These are phyloP conservation scores for Microcebus ravelobensis DNA, from an alignment of 2,113 vertebrate species.

Conservation along the genomic window DNA sequence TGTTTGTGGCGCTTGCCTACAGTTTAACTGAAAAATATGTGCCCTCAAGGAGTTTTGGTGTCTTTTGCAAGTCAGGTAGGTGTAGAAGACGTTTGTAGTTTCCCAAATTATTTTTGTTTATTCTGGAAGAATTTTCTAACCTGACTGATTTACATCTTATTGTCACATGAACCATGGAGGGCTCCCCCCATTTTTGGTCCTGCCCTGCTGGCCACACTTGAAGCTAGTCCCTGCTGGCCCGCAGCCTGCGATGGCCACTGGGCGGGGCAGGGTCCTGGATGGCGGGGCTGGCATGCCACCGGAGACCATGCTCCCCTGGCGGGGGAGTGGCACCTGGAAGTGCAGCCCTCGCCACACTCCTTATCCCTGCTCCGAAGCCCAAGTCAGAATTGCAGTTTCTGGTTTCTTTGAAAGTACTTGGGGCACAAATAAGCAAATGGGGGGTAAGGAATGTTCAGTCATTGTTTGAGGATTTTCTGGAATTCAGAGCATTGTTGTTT, in stretches of 20 bases:
- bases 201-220: background rate
- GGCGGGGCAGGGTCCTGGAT: background rate
- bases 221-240: background rate
- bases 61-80: background rate
- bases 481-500: constrained; percentile 86
- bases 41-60: background rate
- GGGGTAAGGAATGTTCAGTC: constrained; percentile 72
- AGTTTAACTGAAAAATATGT: background rate
- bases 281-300: rapidly evolving
- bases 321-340: rapidly evolving
- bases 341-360: rapidly evolving
- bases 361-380: background rate
- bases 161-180: background rate
- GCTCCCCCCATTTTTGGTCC: background rate
- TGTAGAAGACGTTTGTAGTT: background rate
- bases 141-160: background rate
- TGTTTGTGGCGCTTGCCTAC: background rate
- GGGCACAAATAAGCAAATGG: constrained; percentile 69
- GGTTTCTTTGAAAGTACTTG: constrained; percentile 78
- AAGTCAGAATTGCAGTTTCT: constrained; percentile 7
- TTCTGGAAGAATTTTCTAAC: background rate
- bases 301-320: rapidly evolving
- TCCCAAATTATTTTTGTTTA: background rate
- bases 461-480: constrained; percentile 85
- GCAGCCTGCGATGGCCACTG: background rate